Percentiles rank a stretch among this genome's conserved stretches.
phyloP scores from a whole-genome alignment of 2,797 vertebrate genomes.

The Acanthis flammea region DNA sequence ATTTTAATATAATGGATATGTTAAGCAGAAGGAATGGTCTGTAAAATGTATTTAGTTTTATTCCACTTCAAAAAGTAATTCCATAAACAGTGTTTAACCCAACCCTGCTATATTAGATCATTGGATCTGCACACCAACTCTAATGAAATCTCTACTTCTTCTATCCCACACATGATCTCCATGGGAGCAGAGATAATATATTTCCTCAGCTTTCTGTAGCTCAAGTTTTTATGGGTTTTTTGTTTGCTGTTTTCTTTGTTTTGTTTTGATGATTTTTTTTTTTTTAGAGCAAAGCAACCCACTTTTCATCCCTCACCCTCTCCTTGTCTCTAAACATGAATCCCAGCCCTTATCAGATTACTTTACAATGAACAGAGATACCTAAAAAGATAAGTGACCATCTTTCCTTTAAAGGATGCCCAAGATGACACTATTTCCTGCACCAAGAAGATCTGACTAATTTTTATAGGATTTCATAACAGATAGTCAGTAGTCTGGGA shows the following conservation, averaged over 20 bases:
- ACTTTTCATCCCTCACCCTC: not conserved
- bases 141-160: not conserved
- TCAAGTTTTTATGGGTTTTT: not conserved
- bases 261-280: not conserved
- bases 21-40: not conserved
- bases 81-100: not conserved
- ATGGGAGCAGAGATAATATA: not conserved
- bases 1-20: not conserved
- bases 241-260: not conserved
- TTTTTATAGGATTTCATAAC: slow-evolving; percentile 11
- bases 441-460: slow-evolving; percentile 19
- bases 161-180: not conserved
- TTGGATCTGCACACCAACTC: not conserved
- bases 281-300: not conserved
- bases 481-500: slow-evolving; percentile 14
- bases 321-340: not conserved
- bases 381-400: slow-evolving; percentile 36
- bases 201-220: not conserved
- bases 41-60: fast-evolving
- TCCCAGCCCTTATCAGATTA: not conserved
- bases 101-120: not conserved
- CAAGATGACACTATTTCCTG: not conserved
- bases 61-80: not conserved
- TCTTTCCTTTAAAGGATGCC: not conserved
- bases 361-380: slow-evolving; percentile 6